Conservation (phyloP, 2,888 invertebrate genomes). For the Emmelina monodactyla region DNA sequence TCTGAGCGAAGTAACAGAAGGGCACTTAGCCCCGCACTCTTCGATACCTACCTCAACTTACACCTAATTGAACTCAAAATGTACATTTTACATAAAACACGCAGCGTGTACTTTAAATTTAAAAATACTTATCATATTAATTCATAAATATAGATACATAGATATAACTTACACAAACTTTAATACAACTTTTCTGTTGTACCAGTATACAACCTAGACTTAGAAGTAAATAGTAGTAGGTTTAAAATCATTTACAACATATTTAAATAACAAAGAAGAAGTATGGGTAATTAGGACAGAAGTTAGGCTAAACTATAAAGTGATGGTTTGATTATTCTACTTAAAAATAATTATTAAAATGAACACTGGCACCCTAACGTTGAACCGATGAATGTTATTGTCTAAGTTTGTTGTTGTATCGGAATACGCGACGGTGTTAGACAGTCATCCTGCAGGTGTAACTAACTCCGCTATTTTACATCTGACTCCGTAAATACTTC, state of each 20-base stretch:
- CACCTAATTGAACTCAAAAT: slow-evolving; percentile 52
- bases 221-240: slow-evolving; percentile 43
- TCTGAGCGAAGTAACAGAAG: slow-evolving; percentile 55
- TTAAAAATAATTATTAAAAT: slow-evolving; percentile 16
- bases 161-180: slow-evolving; percentile 46
- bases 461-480: slow-evolving; percentile 8
- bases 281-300: not conserved
- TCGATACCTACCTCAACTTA: slow-evolving; percentile 30
- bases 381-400: slow-evolving; percentile 31
- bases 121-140: slow-evolving; percentile 49
- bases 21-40: slow-evolving; percentile 3
- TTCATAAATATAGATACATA: slow-evolving; percentile 64
- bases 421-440: too few species aligned
- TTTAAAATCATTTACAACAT: slow-evolving; percentile 22
- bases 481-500: too few species aligned
- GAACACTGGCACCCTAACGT: slow-evolving; percentile 42
- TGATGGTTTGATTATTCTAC: not conserved
- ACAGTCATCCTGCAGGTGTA: slow-evolving; percentile 5
- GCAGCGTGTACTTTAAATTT: slow-evolving; percentile 42
- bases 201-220: slow-evolving; percentile 41
- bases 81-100: slow-evolving; percentile 56
- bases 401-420: slow-evolving; percentile 18
- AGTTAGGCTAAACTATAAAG: slow-evolving; percentile 1
- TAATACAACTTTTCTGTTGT: slow-evolving; percentile 40
- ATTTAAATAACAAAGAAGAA: not conserved